phyloP scores from a whole-genome alignment of 2,888 invertebrate species.

The Drosophila rellima region DNA sequence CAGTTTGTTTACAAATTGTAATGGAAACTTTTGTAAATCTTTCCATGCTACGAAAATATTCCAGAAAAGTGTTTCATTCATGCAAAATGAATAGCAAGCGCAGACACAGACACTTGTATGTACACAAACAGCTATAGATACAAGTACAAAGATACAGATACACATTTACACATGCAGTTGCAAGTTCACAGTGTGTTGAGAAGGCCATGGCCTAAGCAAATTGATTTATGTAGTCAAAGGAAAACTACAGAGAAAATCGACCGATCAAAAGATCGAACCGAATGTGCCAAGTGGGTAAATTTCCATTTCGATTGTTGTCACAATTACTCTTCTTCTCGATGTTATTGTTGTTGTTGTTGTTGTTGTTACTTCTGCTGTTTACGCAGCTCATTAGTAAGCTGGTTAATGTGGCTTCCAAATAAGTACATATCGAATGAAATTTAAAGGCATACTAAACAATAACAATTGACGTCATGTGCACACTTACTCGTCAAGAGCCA shows the following conservation, averaged over 20 bases:
- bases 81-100: slow-evolving; percentile 45
- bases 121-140: too few relatives aligned
- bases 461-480: slow-evolving; percentile 58
- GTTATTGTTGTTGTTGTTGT: slow-evolving; percentile 32
- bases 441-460: slow-evolving; percentile 52
- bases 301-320: slow-evolving; percentile 60
- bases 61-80: slow-evolving; percentile 56
- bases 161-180: slow-evolving; percentile 26
- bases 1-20: slow-evolving; percentile 70
- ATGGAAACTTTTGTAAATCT: slow-evolving; percentile 75
- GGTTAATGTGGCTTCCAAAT: slow-evolving; percentile 51
- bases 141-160: background rate
- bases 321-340: slow-evolving; percentile 7
- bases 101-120: too few relatives aligned
- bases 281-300: slow-evolving; percentile 75
- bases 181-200: slow-evolving; percentile 31
- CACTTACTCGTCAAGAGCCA: slow-evolving; percentile 36
- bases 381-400: slow-evolving; percentile 62
- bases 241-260: slow-evolving; percentile 28
- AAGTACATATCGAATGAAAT: slow-evolving; percentile 45
- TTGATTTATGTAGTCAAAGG: slow-evolving; percentile 43
- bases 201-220: slow-evolving; percentile 50
- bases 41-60: slow-evolving; percentile 62
- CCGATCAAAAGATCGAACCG: slow-evolving; percentile 25
- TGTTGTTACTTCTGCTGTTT: slow-evolving; percentile 45